Evolutionary conservation across 2,113 vertebrate species (phyloP).

Genomic region (Microtus richardsoni): DNA sequence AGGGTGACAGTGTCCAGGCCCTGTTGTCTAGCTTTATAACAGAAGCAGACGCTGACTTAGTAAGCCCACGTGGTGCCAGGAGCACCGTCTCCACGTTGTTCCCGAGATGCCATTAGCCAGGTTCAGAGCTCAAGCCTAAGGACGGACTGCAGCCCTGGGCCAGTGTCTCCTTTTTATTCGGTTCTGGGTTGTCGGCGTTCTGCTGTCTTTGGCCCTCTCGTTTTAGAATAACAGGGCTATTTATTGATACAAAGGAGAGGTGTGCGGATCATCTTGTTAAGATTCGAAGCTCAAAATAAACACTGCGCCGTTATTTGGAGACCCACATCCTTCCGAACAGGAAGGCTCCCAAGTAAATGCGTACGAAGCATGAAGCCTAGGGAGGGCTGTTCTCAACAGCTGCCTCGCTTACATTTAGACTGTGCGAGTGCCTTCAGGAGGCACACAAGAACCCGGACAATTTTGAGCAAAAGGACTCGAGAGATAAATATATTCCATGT

Average conservation of each 20-base stretch:
- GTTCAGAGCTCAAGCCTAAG: slow-evolving; percentile 43
- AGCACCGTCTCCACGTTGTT: neutral
- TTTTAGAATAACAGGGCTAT: slow-evolving; percentile 59
- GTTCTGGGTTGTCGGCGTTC: slow-evolving; percentile 76
- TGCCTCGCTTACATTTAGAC: slow-evolving; percentile 36
- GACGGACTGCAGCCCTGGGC: slow-evolving; percentile 68
- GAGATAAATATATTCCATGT: slow-evolving; percentile 82
- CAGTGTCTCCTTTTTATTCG: slow-evolving; percentile 66
- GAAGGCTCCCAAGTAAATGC: slow-evolving; percentile 77
- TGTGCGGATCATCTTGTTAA: slow-evolving; percentile 66
- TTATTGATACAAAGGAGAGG: slow-evolving; percentile 71
- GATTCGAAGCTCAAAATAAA: slow-evolving; percentile 82
- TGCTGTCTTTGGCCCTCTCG: slow-evolving; percentile 47
- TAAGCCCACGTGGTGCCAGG: slow-evolving; percentile 76
- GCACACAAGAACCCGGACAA: slow-evolving; percentile 71
- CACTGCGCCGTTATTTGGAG: slow-evolving; percentile 83
- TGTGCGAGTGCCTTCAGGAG: slow-evolving; percentile 74
- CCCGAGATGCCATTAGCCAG: neutral
- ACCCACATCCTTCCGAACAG: slow-evolving; percentile 84
- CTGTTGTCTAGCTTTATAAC: slow-evolving; percentile 73
- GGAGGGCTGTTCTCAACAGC: slow-evolving; percentile 50
- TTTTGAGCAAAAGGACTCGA: slow-evolving; percentile 82
- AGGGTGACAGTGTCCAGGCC: slow-evolving; percentile 76
- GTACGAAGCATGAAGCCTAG: slow-evolving; percentile 72
- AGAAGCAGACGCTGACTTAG: slow-evolving; percentile 55